Evolutionary conservation across 2,797 vertebrate species (phyloP), one percentile per base, ranked within the genome.

Genomic region (Takifugu rubripes): DNA sequence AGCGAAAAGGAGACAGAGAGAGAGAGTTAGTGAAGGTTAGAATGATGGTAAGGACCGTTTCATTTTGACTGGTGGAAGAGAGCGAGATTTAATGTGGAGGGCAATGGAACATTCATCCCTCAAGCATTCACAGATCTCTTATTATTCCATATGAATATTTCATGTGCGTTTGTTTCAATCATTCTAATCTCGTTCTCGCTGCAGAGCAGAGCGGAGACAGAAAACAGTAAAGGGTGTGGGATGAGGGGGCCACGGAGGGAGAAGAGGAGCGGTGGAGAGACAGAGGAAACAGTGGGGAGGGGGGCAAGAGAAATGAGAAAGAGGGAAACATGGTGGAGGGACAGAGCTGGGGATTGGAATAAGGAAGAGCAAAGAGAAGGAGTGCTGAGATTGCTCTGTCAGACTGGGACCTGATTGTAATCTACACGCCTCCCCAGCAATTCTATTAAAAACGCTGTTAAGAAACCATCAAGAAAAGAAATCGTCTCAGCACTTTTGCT

Each of bases 81-180:
- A 84, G 83, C 68, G 74, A 84, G 82, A 90, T 89, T 90, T 90
- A 91, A 92, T 88, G 88, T 88, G 82, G 87, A 88, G 86, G 85
- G 84, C 87, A 88, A 91, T 63, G 86, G 86, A 89, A 90, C 88
- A 85, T 90, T 85, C 88, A 88, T 89, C 88, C 88, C 86, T 87
- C 84, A 89, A 86, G 89, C 85, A 80, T 86, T 87, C 86, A 85
- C 87, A 87, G 84, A 86, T 87, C 85, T 88, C 89, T 89, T 90
- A 89, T 90, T 91, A 90, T 92, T 90, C 89, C 82, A 79, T 87
- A 91, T 92, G 88, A 91, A 92, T 91, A 90, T 91, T 92, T 91
- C 89, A 91, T 91, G 86, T 83, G 90, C 88, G 87, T 91, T 90
- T 92, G 89, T 91, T 91, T 92, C 90, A 90, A 90, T 92, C 89